Evolutionary conservation across 2,888 invertebrate species (phyloP), one percentile per base, ranked within the genome.

Genomic region (Caenorhabditis panamensis): DNA sequence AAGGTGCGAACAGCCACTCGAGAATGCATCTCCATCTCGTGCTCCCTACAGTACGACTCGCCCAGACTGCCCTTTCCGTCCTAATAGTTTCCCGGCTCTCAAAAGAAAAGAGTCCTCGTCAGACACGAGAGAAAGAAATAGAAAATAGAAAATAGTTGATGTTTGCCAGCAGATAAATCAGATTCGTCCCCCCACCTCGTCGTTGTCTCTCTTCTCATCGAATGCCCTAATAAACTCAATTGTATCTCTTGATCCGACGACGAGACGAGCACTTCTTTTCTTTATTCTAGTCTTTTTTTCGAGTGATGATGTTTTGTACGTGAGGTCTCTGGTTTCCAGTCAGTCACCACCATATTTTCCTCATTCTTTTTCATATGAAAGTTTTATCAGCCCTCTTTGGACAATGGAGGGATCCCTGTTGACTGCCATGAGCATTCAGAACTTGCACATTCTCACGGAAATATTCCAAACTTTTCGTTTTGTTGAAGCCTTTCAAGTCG

Each of bases 211-310:
- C 31, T 9, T 31, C 31, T 31, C 31, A 47, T 28, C 13, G 44
- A 62, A 47, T 47, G 58, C 41, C 61, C 69, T 69, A 69, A 69
- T 61, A 61, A 69, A 69, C 69, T 69, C 69, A 69, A 69, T 69
- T 69, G 37, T 61, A 59, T 69, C 61, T 69, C 69, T 69, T 69
- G 69, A 69, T 69, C 69, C 69, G 26, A 47, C 26, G 18, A 4
- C 28, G 41, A 56, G 31, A 31, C 53, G 31, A 59, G 20, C 11
- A n/a, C 28, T 53, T 53, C 59, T 53, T 69, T 41, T 51, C 20
- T 61, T 44, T 53, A 44, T 61, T 54, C 28, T 26, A 2, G 24
- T 28, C 22, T 36, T 47, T 49, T 56, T 31, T 41, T 18, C 24
- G 11, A 36, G 24, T 36, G 9, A 20, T 51, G 11, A 26, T 44